These are phyloP conservation scores for Drosophila silvestris DNA, from an alignment of 2,888 invertebrate genomes.

Conservation along the genomic window DNA sequence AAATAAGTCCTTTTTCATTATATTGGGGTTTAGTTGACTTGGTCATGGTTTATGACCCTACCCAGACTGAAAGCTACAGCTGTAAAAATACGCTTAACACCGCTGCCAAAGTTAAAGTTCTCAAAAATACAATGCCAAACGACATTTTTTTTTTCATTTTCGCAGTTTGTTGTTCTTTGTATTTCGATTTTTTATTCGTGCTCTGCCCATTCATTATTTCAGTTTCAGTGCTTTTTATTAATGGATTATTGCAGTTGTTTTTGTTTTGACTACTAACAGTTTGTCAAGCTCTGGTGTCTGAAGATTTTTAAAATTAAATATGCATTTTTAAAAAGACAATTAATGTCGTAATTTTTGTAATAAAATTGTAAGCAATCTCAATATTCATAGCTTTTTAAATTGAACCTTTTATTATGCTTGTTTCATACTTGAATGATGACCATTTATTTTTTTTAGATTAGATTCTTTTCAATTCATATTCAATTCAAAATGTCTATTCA, in stretches of 20 bases:
- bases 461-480: slow-evolving; percentile 11
- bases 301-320: slow-evolving; percentile 1
- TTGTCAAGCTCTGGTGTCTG: slow-evolving; percentile 13
- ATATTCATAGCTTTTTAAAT: background rate
- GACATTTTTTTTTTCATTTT: slow-evolving; percentile 43
- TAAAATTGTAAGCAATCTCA: background rate
- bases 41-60: slow-evolving; percentile 53
- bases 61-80: slow-evolving; percentile 21
- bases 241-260: slow-evolving; percentile 29
- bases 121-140: slow-evolving; percentile 64
- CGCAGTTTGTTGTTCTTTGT: slow-evolving; percentile 34
- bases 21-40: slow-evolving; percentile 50
- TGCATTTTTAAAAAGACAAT: background rate
- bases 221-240: slow-evolving; percentile 33
- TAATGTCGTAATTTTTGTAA: background rate
- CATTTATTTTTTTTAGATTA: background rate
- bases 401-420: background rate
- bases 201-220: slow-evolving; percentile 61
- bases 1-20: slow-evolving; percentile 49
- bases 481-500: slow-evolving; percentile 30
- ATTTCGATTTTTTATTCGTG: slow-evolving; percentile 56
- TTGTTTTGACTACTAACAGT: slow-evolving; percentile 14
- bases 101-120: slow-evolving; percentile 42
- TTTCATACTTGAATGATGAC: background rate
- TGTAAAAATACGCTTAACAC: slow-evolving; percentile 70